These are phyloP conservation scores for Archilochus colubris DNA, from an alignment of 2,113 vertebrate genomes.

Conservation along the genomic window DNA sequence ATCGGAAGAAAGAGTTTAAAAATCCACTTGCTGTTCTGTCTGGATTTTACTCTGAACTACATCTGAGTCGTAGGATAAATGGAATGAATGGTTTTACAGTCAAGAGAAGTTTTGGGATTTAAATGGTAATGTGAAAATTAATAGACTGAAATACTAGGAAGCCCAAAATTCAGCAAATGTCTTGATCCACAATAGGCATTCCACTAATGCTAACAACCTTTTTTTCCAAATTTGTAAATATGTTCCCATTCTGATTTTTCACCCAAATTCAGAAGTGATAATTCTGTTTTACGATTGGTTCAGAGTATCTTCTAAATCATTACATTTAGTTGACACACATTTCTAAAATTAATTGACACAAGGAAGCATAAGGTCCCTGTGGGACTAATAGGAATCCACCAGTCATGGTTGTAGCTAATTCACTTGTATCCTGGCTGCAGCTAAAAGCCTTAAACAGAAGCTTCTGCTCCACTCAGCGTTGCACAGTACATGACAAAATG, in stretches of 20 bases:
- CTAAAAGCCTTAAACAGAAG: background rate
- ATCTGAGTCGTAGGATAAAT: background rate
- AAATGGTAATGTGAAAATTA: background rate
- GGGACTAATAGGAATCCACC: background rate
- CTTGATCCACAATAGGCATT: background rate
- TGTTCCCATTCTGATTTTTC: background rate
- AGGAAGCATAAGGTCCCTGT: background rate
- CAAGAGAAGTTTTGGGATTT: background rate
- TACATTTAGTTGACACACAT: background rate
- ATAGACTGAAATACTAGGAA: background rate
- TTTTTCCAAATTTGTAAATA: background rate
- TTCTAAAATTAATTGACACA: background rate
- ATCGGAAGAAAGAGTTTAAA: background rate
- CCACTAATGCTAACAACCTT: background rate
- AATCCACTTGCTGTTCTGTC: background rate
- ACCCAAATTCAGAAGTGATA: background rate
- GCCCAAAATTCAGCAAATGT: background rate
- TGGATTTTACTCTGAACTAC: background rate
- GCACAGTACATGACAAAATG: background rate
- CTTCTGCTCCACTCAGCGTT: background rate
- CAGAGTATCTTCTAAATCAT: background rate
- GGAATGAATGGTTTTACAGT: background rate
- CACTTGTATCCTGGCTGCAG: background rate
- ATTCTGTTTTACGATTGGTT: background rate
- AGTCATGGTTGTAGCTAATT: background rate